Conservation (phyloP, 2,797 vertebrate genomes). For the Arrhamphus sclerolepis region DNA sequence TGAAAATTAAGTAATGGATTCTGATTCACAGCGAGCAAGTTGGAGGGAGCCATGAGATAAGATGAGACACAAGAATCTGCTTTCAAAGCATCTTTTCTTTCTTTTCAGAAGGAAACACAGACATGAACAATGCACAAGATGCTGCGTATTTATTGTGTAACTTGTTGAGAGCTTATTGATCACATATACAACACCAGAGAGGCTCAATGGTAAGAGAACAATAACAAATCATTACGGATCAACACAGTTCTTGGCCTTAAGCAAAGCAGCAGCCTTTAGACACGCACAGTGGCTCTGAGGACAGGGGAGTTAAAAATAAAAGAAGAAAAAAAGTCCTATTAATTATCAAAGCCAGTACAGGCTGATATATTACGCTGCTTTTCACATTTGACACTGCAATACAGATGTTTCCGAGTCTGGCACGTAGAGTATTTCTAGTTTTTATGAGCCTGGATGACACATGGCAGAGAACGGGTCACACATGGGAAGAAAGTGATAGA, state of each 20-base stretch:
- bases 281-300: constrained; percentile 39
- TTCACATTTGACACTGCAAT: constrained; percentile 8
- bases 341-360: constrained; percentile 13
- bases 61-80: neutral
- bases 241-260: constrained; percentile 39
- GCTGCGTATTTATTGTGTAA: constrained; percentile 70
- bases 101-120: constrained; percentile 3
- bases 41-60: neutral
- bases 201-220: constrained; percentile 53
- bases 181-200: constrained; percentile 61
- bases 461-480: constrained; percentile 18
- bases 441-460: constrained; percentile 33
- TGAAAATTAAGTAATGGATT: constrained; percentile 2
- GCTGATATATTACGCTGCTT: neutral
- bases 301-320: neutral
- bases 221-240: constrained; percentile 47
- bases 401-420: constrained; percentile 29
- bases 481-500: constrained; percentile 15
- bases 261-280: constrained; percentile 43
- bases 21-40: neutral
- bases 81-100: constrained; percentile 1
- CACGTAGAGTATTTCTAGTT: constrained; percentile 34
- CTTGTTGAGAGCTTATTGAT: constrained; percentile 61
- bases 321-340: constrained; percentile 3
- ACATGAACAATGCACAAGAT: constrained; percentile 37